Percentiles rank a stretch among this genome's conserved stretches.
phyloP scores from a whole-genome alignment of 2,113 vertebrate genomes.

The Edolisoma coerulescens region DNA sequence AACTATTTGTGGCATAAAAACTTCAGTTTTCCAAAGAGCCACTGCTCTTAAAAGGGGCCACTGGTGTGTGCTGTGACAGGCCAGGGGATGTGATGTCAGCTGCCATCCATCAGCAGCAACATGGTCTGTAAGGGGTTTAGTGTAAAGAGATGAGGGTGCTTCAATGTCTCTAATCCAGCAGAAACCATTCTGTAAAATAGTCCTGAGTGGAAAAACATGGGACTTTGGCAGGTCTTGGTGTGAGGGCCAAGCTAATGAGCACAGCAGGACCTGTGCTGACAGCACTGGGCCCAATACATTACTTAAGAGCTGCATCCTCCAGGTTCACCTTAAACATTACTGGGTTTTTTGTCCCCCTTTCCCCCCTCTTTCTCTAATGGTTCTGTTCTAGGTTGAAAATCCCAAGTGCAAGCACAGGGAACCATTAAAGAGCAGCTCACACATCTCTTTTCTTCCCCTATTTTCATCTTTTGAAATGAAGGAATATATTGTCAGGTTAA shows the following conservation, averaged over 20 bases:
- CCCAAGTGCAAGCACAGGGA: not conserved
- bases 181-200: not conserved
- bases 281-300: not conserved
- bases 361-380: not conserved
- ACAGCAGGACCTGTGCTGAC: not conserved
- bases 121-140: not conserved
- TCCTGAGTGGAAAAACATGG: fast-evolving
- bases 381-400: not conserved
- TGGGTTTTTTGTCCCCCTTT: not conserved
- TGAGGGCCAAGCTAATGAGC: not conserved
- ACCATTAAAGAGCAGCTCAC: not conserved
- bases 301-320: not conserved
- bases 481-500: not conserved
- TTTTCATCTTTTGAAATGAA: not conserved
- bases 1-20: not conserved
- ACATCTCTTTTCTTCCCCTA: not conserved
- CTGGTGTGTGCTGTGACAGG: fast-evolving
- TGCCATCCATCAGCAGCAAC: not conserved
- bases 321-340: not conserved
- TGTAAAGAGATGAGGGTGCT: not conserved
- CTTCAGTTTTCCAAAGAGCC: not conserved
- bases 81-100: not conserved
- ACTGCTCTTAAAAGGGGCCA: not conserved
- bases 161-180: not conserved
- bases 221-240: not conserved